These are phyloP conservation scores for Pyrocephalus nanus DNA, from an alignment of 2,797 vertebrate species.

Conservation along the genomic window DNA sequence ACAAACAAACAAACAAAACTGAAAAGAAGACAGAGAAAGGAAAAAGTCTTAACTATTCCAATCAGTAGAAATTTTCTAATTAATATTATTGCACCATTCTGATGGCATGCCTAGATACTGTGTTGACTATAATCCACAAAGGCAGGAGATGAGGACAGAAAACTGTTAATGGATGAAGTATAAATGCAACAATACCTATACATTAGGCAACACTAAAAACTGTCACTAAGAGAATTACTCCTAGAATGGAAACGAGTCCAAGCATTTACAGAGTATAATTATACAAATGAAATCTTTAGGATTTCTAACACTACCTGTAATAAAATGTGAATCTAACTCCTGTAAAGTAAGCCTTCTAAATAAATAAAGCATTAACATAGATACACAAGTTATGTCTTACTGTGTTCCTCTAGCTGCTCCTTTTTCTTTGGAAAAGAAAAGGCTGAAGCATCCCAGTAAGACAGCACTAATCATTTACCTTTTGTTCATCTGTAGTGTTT, in stretches of 20 bases:
- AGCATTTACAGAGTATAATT: background rate
- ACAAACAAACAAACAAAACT: background rate
- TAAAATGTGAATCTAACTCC: background rate
- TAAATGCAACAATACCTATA: background rate
- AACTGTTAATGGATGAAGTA: background rate
- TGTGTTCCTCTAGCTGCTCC: background rate
- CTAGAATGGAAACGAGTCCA: background rate
- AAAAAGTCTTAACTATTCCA: background rate
- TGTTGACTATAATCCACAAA: background rate
- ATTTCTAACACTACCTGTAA: background rate
- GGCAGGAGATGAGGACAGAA: background rate
- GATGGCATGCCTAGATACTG: background rate
- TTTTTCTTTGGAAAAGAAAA: conserved; percentile 20
- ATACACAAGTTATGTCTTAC: conserved; percentile 4
- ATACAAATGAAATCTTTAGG: background rate
- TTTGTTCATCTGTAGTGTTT: conserved; percentile 58
- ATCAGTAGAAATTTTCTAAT: background rate
- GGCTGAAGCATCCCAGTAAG: background rate
- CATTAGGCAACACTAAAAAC: background rate
- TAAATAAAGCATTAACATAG: background rate
- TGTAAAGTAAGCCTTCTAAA: background rate
- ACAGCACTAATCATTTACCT: background rate
- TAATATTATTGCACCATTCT: background rate
- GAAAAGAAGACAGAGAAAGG: background rate
- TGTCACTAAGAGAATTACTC: background rate